phyloP scores from a whole-genome alignment of 1,140 invertebrate genomes.

The Vanessa tameamea region DNA sequence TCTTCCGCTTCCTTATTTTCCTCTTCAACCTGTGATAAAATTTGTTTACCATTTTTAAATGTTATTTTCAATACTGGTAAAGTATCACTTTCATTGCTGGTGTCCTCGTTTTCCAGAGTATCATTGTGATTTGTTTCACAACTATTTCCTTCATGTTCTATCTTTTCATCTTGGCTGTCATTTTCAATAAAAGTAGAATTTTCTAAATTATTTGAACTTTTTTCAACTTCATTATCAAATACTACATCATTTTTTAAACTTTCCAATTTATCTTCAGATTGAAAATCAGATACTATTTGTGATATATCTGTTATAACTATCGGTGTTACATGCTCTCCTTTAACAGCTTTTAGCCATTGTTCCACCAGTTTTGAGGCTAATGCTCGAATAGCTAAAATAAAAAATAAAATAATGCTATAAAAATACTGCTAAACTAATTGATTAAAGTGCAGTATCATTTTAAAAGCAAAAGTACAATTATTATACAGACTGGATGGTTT shows the following conservation, averaged over 20 bases:
- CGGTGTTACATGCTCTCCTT: conserved; percentile 82
- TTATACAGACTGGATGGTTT: too few relatives aligned
- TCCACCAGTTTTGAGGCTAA: conserved; percentile 92
- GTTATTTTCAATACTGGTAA: conserved; percentile 84
- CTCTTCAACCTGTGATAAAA: conserved; percentile 84
- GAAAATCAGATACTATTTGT: conserved; percentile 59
- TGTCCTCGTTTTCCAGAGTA: conserved; percentile 56
- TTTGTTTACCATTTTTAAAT: conserved; percentile 87
- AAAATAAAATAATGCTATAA: conserved; percentile 41
- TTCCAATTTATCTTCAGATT: conserved; percentile 45
- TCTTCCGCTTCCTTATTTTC: conserved; percentile 62
- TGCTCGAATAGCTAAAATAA: conserved; percentile 84
- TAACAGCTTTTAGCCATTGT: conserved; percentile 94
- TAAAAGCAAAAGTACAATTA: too few relatives aligned
- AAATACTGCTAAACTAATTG: not conserved
- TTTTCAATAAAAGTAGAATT: conserved; percentile 43
- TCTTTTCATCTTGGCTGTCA: conserved; percentile 29
- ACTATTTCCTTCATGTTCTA: conserved; percentile 29
- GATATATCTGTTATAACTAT: conserved; percentile 63
- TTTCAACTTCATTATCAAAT: conserved; percentile 37
- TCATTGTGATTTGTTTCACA: conserved; percentile 15
- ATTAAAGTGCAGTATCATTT: too few relatives aligned
- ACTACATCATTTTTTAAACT: conserved; percentile 28
- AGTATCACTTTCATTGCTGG: conserved; percentile 64
- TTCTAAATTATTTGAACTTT: conserved; percentile 27